A percentile compares a stretch with the other conserved stretches of the same genome.
These are phyloP conservation scores for Polypedilum vanderplanki DNA, from an alignment of 1,140 invertebrate genomes.

Conservation along the genomic window DNA sequence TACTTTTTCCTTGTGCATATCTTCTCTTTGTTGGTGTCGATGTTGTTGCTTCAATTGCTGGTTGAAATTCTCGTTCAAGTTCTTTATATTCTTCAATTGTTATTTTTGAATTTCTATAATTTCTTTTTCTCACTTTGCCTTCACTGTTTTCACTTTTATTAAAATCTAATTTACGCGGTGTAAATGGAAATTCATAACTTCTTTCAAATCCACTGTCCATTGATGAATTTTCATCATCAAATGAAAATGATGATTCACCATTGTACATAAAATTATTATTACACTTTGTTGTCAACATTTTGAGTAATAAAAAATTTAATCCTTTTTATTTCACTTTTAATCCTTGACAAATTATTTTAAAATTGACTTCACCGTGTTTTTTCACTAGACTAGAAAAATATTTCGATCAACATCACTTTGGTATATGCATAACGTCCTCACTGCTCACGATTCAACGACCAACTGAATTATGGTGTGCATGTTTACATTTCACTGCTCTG, in stretches of 20 bases:
- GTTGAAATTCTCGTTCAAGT: slow-evolving; percentile 35
- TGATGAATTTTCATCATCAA: slow-evolving; percentile 57
- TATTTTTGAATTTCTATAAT: slow-evolving; percentile 27
- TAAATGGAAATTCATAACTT: slow-evolving; percentile 46
- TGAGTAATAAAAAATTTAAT: slow-evolving; percentile 8
- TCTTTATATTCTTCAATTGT: not conserved
- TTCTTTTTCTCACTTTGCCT: slow-evolving; percentile 33
- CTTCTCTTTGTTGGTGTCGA: slow-evolving; percentile 50
- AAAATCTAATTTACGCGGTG: slow-evolving; percentile 38
- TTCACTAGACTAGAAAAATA: not conserved
- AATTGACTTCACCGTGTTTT: not conserved
- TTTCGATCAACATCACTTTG: not conserved
- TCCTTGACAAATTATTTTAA: slow-evolving; percentile 23
- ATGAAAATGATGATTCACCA: slow-evolving; percentile 45
- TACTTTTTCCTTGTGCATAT: slow-evolving; percentile 58
- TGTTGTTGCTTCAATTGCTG: slow-evolving; percentile 35
- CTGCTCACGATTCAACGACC: not conserved
- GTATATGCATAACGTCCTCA: not conserved
- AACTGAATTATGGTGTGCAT: slow-evolving; percentile 1
- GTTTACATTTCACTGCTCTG: slow-evolving; percentile 18
- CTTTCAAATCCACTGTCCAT: slow-evolving; percentile 62
- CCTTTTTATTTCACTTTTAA: slow-evolving; percentile 8
- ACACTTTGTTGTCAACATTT: slow-evolving; percentile 39
- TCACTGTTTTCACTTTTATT: slow-evolving; percentile 4
- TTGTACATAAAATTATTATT: slow-evolving; percentile 38